These are phyloP conservation scores for Clunio marinus DNA, from an alignment of 2,888 invertebrate species.

Conservation along the genomic window DNA sequence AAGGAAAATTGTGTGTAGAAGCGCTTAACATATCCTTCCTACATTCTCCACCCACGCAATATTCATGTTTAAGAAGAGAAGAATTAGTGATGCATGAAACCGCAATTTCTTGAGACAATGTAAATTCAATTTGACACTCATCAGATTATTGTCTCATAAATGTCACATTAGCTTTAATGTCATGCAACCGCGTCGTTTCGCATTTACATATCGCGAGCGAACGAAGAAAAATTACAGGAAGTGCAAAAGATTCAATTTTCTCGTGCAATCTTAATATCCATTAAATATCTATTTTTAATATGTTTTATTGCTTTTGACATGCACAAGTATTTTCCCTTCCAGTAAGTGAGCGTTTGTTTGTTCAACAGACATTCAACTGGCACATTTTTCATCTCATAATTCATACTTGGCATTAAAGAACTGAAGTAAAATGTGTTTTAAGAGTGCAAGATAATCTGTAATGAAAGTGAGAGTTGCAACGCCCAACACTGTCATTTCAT, in stretches of 20 bases:
- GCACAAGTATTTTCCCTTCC: not conserved
- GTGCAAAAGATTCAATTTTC: conserved; percentile 1
- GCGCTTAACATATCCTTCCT: not conserved
- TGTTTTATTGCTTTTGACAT: conserved; percentile 14
- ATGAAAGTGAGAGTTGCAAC: not conserved
- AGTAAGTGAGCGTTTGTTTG: not conserved
- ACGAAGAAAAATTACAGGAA: conserved; percentile 11
- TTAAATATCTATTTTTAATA: conserved; percentile 14
- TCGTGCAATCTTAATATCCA: not conserved
- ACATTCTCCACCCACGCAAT: not conserved
- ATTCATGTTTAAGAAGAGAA: no score
- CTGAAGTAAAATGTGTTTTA: not conserved
- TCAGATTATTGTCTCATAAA: conserved; percentile 23
- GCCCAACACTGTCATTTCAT: not conserved
- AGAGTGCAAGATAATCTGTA: not conserved
- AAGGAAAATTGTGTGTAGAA: not conserved
- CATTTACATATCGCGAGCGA: no score
- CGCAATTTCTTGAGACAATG: not conserved
- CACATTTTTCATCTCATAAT: not conserved
- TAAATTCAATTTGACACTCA: conserved; percentile 19
- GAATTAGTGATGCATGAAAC: conserved; percentile 15
- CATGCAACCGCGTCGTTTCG: not conserved
- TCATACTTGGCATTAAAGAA: not conserved
- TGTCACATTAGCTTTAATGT: not conserved
- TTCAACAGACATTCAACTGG: not conserved